Conservation (phyloP, 2,113 vertebrate species). For the Calyptomena viridis region DNA sequence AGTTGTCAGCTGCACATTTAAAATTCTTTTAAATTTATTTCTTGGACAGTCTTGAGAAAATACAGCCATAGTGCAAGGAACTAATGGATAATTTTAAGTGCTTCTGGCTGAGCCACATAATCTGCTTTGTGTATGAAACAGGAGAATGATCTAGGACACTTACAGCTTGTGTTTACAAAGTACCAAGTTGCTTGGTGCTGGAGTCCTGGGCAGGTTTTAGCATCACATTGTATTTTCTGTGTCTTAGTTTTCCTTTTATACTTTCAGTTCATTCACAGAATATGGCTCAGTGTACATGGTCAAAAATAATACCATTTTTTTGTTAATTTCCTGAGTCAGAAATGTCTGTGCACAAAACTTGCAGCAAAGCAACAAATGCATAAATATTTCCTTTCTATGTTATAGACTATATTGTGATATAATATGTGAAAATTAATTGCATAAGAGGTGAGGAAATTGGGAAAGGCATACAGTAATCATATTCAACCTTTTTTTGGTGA, state of each 20-base stretch:
- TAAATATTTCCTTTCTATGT: constrained; percentile 12
- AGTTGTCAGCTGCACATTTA: neutral
- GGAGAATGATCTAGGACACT: neutral
- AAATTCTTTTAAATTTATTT: neutral
- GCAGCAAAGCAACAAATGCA: neutral
- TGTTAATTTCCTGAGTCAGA: neutral
- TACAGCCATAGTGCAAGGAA: neutral
- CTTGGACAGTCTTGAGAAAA: neutral
- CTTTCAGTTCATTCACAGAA: neutral
- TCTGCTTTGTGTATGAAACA: neutral
- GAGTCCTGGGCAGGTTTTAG: neutral
- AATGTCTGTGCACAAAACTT: neutral
- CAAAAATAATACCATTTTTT: neutral
- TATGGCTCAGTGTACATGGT: neutral
- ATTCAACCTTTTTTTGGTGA: constrained; percentile 14
- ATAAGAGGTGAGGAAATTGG: neutral
- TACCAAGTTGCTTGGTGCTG: neutral
- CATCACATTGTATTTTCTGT: neutral
- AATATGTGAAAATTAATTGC: constrained; percentile 44
- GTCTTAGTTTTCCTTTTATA: neutral
- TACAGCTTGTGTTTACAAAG: neutral
- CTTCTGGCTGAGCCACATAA: neutral
- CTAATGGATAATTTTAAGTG: neutral
- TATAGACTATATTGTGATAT: neutral
- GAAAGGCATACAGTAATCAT: constrained; percentile 28